Evolutionary conservation across 2,113 vertebrate genomes (phyloP), one percentile per base, ranked within the genome.

Genomic region (Rhabdomys dilectus): DNA sequence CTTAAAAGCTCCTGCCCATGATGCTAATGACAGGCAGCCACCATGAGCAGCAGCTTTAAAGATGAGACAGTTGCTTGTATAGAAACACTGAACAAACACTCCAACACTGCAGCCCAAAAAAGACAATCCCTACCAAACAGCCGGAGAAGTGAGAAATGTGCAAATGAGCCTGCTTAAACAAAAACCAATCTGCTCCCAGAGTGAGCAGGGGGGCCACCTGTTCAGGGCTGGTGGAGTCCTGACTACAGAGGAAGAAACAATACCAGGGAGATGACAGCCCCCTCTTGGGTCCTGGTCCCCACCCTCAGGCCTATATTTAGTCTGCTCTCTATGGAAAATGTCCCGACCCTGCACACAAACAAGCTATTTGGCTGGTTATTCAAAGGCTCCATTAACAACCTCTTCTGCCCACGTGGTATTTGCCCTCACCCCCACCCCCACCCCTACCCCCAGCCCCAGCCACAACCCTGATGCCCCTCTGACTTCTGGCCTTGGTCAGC

Each of bases 141-240:
- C 93, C 5, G 87, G 89, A 95, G 89, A 92, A 95, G 96, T 93
- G 97, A 89, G 95, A 97, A 90, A 95, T 80, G 4, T 92, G 95
- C 94, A 95, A 95, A 95, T 86, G 90, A 97, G 96, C 68, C 93
- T 70, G 92, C 70, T 93, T 91, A 92, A 96, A 93, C 97, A 96
- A 88, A 97, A 91, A 97, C 88, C 93, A 68, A 93, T 91, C 98
- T 96, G 98, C 89, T 96, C 93, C 90, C 95, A 9, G 95, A 90
- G 81, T 53, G 53, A 51, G 17, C 62, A 0, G 95, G 95, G 94
- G 48, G 88, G 92, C 92, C 96, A 97, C 96, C 96, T 97, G 97
- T 78, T 93, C 91, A 0, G 0, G 91, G 76, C 39, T 26, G 76
- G 92, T 68, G 93, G 94, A 36, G 89, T 76, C 36, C 90, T n/a